Conservation (phyloP, 1,140 invertebrate species). For the Bacillus rossius region DNA sequence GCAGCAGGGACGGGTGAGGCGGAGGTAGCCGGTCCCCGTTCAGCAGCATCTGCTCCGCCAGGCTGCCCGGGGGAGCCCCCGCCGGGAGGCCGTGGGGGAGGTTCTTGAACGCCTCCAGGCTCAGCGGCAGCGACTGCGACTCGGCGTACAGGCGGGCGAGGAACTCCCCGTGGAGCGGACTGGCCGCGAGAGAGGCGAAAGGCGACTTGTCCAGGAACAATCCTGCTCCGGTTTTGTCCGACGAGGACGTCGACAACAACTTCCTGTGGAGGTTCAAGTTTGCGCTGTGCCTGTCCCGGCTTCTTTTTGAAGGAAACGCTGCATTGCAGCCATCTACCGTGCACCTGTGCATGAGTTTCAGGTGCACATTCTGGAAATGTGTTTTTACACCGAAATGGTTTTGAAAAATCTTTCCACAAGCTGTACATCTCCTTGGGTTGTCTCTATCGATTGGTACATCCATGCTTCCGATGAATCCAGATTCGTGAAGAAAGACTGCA, state of each 20-base stretch:
- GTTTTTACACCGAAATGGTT: conserved; percentile 94
- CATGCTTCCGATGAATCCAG: conserved; percentile 62
- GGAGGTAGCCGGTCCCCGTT: conserved; percentile 43
- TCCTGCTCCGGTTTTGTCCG: conserved; percentile 35
- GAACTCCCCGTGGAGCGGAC: conserved; percentile 65
- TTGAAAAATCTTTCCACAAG: conserved; percentile 90
- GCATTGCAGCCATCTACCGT: conserved; percentile 94
- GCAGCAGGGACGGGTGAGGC: conserved; percentile 44
- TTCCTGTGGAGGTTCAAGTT: conserved; percentile 90
- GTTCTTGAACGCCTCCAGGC: conserved; percentile 50
- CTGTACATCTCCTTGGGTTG: conserved; percentile 80
- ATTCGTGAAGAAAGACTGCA: conserved; percentile 56
- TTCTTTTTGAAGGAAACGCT: conserved; percentile 91
- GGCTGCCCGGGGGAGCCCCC: conserved; percentile 31
- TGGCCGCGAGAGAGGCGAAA: conserved; percentile 45
- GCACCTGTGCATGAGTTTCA: conserved; percentile 95
- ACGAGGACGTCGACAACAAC: conserved; percentile 65
- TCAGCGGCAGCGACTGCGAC: conserved; percentile 49
- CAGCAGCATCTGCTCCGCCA: conserved; percentile 37
- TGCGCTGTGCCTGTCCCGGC: conserved; percentile 86
- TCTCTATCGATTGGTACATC: conserved; percentile 82
- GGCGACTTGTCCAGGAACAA: conserved; percentile 37
- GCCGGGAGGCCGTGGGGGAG: conserved; percentile 30
- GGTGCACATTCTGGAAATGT: conserved; percentile 93
- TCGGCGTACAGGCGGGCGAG: conserved; percentile 77